Percentiles rank a stretch among this genome's conserved stretches.
Conservation (phyloP, 2,888 invertebrate species). For the Hydrotaea diabolus region DNA sequence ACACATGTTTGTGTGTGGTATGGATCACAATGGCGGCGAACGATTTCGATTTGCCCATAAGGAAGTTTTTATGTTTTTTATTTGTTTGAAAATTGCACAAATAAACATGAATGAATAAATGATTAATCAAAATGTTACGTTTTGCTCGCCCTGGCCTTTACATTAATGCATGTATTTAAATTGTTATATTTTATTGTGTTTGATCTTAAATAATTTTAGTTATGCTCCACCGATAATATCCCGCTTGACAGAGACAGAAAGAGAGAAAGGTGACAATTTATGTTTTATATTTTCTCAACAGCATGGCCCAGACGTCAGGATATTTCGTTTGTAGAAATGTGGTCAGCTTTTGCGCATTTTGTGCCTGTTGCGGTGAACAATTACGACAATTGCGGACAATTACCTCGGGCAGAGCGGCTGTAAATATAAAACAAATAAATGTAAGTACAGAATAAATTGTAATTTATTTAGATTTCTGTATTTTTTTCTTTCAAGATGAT, state of each 20-base stretch:
- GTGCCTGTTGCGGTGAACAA: slow-evolving; percentile 82
- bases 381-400: slow-evolving; percentile 82
- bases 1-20: too few relatives aligned
- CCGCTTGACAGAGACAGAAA: background rate
- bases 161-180: slow-evolving; percentile 13
- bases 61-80: too few relatives aligned
- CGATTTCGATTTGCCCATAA: too few relatives aligned
- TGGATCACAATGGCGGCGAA: too few relatives aligned
- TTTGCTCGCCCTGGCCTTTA: too few relatives aligned
- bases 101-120: too few relatives aligned
- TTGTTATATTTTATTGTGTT: background rate
- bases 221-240: slow-evolving; percentile 8
- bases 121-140: too few relatives aligned
- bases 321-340: slow-evolving; percentile 82
- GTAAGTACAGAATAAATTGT: background rate
- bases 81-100: too few relatives aligned
- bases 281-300: slow-evolving; percentile 81
- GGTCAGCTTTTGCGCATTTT: slow-evolving; percentile 82
- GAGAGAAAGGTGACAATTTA: slow-evolving; percentile 36
- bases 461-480: background rate
- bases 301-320: slow-evolving; percentile 82
- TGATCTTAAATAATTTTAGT: background rate
- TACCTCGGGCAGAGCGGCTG: slow-evolving; percentile 82
- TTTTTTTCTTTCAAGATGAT: too few relatives aligned
- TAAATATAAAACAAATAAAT: slow-evolving; percentile 25